phyloP scores from a whole-genome alignment of 2,113 vertebrate genomes.

The Aspidoscelis tigris region DNA sequence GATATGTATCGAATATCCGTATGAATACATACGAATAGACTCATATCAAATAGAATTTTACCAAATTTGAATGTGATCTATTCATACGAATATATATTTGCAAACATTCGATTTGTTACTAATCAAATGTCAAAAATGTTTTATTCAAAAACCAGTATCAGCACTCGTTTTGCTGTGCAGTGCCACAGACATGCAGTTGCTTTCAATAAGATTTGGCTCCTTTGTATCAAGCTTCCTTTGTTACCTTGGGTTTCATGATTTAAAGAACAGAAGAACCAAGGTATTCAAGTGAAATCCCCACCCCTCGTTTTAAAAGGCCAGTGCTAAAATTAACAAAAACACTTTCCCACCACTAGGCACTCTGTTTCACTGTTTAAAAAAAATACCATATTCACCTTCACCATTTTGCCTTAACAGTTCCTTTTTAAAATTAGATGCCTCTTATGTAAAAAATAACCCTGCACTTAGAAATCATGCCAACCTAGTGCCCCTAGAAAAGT shows the following conservation, averaged over 20 bases:
- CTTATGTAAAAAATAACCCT: background rate
- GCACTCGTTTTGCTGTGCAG: too few species aligned
- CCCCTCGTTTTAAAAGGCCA: background rate
- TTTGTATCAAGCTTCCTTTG: background rate
- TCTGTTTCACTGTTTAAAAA: background rate
- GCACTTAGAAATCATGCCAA: too few species aligned
- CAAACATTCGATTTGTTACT: too few species aligned
- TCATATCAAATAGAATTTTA: too few species aligned
- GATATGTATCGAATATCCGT: too few species aligned
- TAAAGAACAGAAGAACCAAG: background rate
- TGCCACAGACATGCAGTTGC: too few species aligned
- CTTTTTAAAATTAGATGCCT: background rate
- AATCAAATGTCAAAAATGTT: too few species aligned
- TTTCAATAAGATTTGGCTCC: background rate
- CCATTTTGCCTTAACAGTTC: background rate
- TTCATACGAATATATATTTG: too few species aligned
- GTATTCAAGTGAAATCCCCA: background rate
- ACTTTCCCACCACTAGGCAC: background rate
- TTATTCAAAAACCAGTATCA: too few species aligned
- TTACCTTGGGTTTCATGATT: slow-evolving; percentile 39
- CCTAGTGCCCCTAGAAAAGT: too few species aligned
- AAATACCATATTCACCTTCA: background rate
- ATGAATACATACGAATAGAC: too few species aligned
- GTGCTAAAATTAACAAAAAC: slow-evolving; percentile 12
- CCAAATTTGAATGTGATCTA: too few species aligned